A percentile compares a stretch with the other conserved stretches of the same genome.
Evolutionary conservation across 1,140 invertebrate genomes (phyloP).

Genomic region (Ips typographus): DNA sequence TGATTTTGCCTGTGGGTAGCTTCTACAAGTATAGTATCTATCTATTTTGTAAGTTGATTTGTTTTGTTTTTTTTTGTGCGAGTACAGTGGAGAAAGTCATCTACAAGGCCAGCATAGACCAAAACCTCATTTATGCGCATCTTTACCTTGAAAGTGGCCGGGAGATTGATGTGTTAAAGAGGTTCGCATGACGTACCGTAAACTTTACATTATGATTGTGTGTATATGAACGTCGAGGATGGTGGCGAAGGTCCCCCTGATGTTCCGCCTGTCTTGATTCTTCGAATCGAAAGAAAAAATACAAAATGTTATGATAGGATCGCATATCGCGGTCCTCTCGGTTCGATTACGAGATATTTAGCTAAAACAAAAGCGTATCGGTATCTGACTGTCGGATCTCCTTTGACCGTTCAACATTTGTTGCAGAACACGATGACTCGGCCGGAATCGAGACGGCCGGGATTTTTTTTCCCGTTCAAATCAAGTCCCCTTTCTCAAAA

Average conservation of each 20-base stretch:
- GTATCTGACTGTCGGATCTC: constrained; percentile 26
- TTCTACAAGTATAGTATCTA: no score
- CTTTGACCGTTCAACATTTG: constrained; percentile 27
- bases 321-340: background rate
- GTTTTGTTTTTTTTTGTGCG: background rate
- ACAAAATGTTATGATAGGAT: no score
- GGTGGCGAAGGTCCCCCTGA: background rate
- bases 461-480: constrained; percentile 8
- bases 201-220: background rate
- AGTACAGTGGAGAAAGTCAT: background rate
- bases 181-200: constrained; percentile 8
- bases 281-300: no score
- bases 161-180: constrained; percentile 27
- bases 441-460: constrained; percentile 11
- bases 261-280: no score
- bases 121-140: constrained; percentile 3
- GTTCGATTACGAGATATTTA: constrained; percentile 31
- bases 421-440: constrained; percentile 30
- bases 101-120: background rate
- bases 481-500: constrained; percentile 10
- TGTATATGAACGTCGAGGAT: background rate
- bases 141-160: constrained; percentile 28
- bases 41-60: background rate
- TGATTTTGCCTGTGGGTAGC: no score
- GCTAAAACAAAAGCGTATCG: constrained; percentile 32